Evolutionary conservation across 1,140 invertebrate species (phyloP).

Genomic region (Aphaenogaster ashmeadi): DNA sequence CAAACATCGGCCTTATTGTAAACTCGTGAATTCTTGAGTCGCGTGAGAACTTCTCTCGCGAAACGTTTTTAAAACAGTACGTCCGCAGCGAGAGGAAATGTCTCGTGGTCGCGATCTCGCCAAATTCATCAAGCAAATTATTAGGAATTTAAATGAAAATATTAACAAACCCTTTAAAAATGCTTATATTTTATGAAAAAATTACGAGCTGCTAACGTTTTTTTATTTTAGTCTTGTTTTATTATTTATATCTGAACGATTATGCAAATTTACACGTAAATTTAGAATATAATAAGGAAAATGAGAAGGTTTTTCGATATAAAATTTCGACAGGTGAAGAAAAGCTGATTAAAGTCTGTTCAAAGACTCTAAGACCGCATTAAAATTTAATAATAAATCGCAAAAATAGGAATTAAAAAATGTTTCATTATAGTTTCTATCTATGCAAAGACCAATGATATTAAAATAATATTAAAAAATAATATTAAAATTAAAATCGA

Average conservation of each 20-base stretch:
- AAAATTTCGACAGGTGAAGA: not conserved
- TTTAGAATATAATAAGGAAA: not conserved
- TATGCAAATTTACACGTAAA: not conserved
- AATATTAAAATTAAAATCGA: not conserved
- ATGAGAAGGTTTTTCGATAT: not conserved
- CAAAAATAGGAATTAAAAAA: not conserved
- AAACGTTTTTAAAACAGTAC: conserved; percentile 29
- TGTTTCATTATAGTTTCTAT: not conserved
- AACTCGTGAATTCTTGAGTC: conserved; percentile 46
- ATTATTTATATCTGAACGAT: not conserved
- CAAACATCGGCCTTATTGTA: conserved; percentile 67
- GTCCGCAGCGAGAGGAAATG: not conserved
- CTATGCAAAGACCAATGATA: not conserved
- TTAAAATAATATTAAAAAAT: not conserved
- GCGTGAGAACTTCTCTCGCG: conserved; percentile 20
- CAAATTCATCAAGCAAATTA: not conserved
- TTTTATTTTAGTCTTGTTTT: too few species aligned
- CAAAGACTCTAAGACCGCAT: too few species aligned
- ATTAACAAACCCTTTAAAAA: not conserved
- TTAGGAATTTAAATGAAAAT: not conserved
- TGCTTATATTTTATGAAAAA: not conserved
- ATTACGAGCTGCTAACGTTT: not conserved
- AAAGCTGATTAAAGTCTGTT: not conserved
- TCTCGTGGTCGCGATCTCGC: not conserved
- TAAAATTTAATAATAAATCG: not conserved